phyloP scores from a whole-genome alignment of 2,113 vertebrate genomes.

The Prietella phreatophila region DNA sequence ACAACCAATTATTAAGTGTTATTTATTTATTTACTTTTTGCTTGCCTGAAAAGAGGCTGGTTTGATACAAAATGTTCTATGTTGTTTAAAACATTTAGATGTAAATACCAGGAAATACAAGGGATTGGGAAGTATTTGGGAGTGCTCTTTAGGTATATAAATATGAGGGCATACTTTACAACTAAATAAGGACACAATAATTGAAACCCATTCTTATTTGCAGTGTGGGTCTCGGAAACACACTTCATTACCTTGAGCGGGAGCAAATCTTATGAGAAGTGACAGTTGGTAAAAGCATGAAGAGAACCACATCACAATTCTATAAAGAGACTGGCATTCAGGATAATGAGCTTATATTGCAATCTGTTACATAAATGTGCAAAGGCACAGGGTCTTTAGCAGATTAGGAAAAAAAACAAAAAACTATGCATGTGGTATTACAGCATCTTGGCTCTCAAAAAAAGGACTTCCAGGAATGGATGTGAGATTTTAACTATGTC shows the following conservation, averaged over 20 bases:
- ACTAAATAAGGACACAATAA: conserved; percentile 17
- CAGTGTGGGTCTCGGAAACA: conserved; percentile 42
- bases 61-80: too few species aligned
- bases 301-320: conserved; percentile 35
- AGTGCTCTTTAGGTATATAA: not conserved
- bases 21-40: too few species aligned
- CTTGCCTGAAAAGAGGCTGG: too few species aligned
- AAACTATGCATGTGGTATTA: not conserved
- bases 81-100: too few species aligned
- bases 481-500: not conserved
- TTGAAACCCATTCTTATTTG: conserved; percentile 14
- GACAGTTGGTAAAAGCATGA: conserved; percentile 38
- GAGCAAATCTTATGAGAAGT: conserved; percentile 42
- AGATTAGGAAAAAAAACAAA: conserved; percentile 1
- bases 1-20: too few species aligned
- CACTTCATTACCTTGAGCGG: conserved; percentile 43
- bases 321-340: conserved; percentile 39
- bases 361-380: conserved; percentile 48
- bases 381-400: conserved; percentile 16
- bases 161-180: not conserved
- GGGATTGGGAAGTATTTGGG: not conserved
- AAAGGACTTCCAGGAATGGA: not conserved
- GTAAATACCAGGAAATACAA: too few species aligned
- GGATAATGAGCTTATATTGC: conserved; percentile 49
- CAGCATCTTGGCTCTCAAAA: not conserved